Evolutionary conservation across 2,888 invertebrate species (phyloP), one percentile per base, ranked within the genome.

Genomic region (Papilio gigon): DNA sequence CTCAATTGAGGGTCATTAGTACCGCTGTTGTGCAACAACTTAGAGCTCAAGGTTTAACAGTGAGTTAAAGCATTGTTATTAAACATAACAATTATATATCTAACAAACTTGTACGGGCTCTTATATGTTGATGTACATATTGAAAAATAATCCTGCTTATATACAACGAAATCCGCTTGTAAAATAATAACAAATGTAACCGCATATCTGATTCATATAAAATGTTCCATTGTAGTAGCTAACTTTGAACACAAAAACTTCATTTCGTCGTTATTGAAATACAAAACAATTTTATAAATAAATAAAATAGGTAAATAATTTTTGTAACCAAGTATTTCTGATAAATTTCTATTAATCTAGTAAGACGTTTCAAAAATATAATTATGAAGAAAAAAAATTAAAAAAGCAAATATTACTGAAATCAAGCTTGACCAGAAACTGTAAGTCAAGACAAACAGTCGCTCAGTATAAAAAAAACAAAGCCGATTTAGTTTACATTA

Each of bases 1-100:
- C 93, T 27, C 93, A 94, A 73, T 80, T 93, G 64, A 88, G 94
- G 76, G 93, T 94, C 72, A 93, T 94, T 73, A 94, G 94, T 83
- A 89, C 92, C 17, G 93, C 93, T 62, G 92, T 93, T 53, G 90
- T 94, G 53, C 93, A 93, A 70, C 94, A 94, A 79, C 86, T 94
- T 70, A 86, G 93, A 72, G 93, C 93, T 1, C 93, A 93, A 74
- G 93, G 93, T 12, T 81, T 93, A 69, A 85, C 91, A 47, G 92
- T 92, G 68, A 85, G 89, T 84, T 56, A 56, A 59, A 67, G 62
- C 65, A 63, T 56, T 66, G 71, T 67, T 71, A 63, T 58, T 58
- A 56, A 50, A 70, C 20, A 60, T 60, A 60, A 47, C 58, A 68
- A 61, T 65, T 12, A 17, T 65, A 65, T 64, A 33, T 40, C 61